A percentile compares a stretch with the other conserved stretches of the same genome.
Evolutionary conservation across 2,797 vertebrate species (phyloP).

Genomic region (Melanotaenia parkinsoni): DNA sequence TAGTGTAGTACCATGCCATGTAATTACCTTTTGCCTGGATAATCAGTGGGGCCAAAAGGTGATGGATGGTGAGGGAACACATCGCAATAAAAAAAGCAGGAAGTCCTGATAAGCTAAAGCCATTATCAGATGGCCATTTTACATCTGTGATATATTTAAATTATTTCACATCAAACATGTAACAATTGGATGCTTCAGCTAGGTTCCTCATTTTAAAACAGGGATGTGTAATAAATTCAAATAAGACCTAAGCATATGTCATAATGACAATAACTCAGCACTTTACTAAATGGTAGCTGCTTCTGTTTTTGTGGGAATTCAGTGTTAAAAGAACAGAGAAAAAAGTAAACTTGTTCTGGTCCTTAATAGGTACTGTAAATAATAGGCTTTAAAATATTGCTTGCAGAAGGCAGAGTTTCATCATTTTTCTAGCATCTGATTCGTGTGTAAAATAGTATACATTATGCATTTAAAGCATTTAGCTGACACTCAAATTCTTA

Average conservation of each 20-base stretch:
- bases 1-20: conserved; percentile 40
- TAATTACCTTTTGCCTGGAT: conserved; percentile 72
- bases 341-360: conserved; percentile 5
- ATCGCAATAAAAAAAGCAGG: conserved; percentile 63
- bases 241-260: background rate
- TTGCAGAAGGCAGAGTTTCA: conserved; percentile 14
- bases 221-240: background rate
- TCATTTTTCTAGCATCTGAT: conserved; percentile 56
- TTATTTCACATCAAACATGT: conserved; percentile 52
- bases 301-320: conserved; percentile 14
- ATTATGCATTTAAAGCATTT: conserved; percentile 60
- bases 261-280: background rate
- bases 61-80: conserved; percentile 71
- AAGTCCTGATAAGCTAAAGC: conserved; percentile 53
- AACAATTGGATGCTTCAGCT: conserved; percentile 49
- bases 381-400: conserved; percentile 25
- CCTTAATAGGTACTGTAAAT: conserved; percentile 16
- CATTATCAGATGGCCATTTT: conserved; percentile 28
- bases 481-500: conserved; percentile 41
- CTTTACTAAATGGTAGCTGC: conserved; percentile 32
- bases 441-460: conserved; percentile 31
- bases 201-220: conserved; percentile 40
- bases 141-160: conserved; percentile 46
- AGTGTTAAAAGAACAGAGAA: background rate
- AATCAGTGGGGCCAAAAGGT: conserved; percentile 75